Conservation (phyloP, 1,140 invertebrate genomes). For the Dendrolimus kikuchii region DNA sequence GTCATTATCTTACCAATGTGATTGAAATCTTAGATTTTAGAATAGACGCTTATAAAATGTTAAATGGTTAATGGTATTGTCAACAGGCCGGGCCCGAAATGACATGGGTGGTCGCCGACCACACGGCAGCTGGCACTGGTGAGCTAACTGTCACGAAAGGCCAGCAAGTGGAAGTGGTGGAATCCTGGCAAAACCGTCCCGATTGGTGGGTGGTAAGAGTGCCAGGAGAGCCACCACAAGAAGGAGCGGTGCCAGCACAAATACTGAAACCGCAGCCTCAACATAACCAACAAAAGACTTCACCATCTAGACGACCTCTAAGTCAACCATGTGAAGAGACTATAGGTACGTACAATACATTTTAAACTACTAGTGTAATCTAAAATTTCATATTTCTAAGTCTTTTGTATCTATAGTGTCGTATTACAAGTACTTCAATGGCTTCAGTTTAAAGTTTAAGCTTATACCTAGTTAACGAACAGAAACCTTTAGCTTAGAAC, state of each 20-base stretch:
- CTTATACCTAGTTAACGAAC: too few relatives aligned
- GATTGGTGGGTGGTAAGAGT: conserved; percentile 79
- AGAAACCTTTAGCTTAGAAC: too few relatives aligned
- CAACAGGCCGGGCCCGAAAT: conserved; percentile 75
- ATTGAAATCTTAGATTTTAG: too few relatives aligned
- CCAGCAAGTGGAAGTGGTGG: conserved; percentile 94
- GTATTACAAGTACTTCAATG: too few relatives aligned
- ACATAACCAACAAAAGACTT: conserved; percentile 71
- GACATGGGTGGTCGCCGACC: conserved; percentile 90
- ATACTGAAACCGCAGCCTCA: conserved; percentile 86
- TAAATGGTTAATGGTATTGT: not conserved
- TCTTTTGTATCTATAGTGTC: too few relatives aligned
- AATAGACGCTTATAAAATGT: too few relatives aligned
- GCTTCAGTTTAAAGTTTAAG: too few relatives aligned
- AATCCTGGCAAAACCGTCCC: conserved; percentile 74
- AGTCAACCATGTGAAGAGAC: conserved; percentile 48
- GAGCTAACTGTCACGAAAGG: conserved; percentile 88
- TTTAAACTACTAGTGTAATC: too few relatives aligned
- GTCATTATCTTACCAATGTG: too few relatives aligned
- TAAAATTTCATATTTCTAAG: too few relatives aligned
- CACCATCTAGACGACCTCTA: conserved; percentile 73
- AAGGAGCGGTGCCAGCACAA: conserved; percentile 87
- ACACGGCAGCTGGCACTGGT: conserved; percentile 79
- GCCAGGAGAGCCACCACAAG: conserved; percentile 75
- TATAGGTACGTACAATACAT: conserved; percentile 34